Evolutionary conservation across 2,888 invertebrate species (phyloP), one percentile per base, ranked within the genome.

Genomic region (Arrhopalites spinosus): DNA sequence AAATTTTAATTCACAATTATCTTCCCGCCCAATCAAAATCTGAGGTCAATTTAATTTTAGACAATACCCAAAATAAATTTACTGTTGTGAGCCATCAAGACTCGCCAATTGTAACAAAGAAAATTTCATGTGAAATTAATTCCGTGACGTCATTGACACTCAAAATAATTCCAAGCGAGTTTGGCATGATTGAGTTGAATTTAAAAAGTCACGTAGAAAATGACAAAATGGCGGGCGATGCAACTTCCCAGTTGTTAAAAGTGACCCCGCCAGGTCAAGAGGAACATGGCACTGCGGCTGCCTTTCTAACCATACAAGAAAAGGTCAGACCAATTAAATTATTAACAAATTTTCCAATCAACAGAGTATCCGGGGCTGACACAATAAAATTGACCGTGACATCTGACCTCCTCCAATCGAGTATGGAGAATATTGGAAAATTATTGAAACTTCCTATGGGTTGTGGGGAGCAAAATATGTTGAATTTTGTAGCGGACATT

Each of bases 1-100:
- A 96, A 61, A 91, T 94, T 11, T 91, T 93, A 1, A 90, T 97
- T 8, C 94, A 93, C 86, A 98, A 96, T 85, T 94, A 96, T 83
- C 7, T 43, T 13, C 71, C 59, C 0, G 15, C 50, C 2, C 3
- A 50, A 13, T 50, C 50, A 50, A 5, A 5, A 5, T 13, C 17
- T 3, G 17, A 5, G 15, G 50, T 17, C 3, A 50, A 5, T 8
- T 8, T 50, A 5, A 50, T 15, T n/a, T 3, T 50, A 3, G 50
- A 50, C 50, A 50, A 50, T 50, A n/a, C 17, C 50, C 17, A 50
- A 50, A 15, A 15, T 15, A 5, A 50, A 50, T 50, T 50, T 17
- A 17, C 3, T 8, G 3, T 50, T 50, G 50, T 50, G 45, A 45
- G 15, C 17, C 50, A 50, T 45, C 45, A 45, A 15, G 15, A 45